These are phyloP conservation scores for Toxotes lorentzi DNA, from an alignment of 2,797 vertebrate species.

Conservation along the genomic window DNA sequence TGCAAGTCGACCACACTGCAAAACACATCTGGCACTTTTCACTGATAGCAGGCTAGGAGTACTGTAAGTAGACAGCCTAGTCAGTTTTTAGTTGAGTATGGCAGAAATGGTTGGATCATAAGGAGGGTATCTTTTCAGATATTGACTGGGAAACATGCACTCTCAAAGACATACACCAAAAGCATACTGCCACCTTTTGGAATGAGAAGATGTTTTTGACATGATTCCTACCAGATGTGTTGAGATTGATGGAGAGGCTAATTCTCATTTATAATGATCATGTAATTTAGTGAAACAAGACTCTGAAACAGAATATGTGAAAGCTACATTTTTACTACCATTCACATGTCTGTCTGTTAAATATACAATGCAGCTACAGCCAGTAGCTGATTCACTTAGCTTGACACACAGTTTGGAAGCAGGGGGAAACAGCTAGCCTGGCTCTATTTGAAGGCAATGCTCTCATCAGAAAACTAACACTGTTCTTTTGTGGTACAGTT, in stretches of 20 bases:
- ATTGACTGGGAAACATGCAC: no score
- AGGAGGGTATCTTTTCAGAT: not conserved
- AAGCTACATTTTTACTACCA: not conserved
- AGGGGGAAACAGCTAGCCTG: no score
- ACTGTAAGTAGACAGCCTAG: conserved; percentile 1
- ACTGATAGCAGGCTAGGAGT: conserved; percentile 10
- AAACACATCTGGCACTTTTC: conserved; percentile 50
- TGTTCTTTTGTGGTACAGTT: no score
- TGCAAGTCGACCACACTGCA: conserved; percentile 43
- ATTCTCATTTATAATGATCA: not conserved
- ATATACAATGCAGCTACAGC: not conserved
- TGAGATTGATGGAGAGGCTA: not conserved
- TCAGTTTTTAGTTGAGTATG: not conserved
- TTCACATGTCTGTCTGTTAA: not conserved
- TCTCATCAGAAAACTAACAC: not conserved
- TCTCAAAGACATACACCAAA: no score
- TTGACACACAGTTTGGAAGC: no score
- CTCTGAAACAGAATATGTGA: not conserved
- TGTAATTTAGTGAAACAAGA: not conserved
- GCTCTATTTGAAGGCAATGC: no score
- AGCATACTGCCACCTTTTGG: no score
- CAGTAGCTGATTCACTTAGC: no score
- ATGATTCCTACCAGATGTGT: not conserved
- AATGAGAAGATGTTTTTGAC: not conserved
- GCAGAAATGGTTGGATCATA: not conserved